Evolutionary conservation across 2,797 vertebrate genomes (phyloP).

Genomic region (Xiphophorus birchmanni): DNA sequence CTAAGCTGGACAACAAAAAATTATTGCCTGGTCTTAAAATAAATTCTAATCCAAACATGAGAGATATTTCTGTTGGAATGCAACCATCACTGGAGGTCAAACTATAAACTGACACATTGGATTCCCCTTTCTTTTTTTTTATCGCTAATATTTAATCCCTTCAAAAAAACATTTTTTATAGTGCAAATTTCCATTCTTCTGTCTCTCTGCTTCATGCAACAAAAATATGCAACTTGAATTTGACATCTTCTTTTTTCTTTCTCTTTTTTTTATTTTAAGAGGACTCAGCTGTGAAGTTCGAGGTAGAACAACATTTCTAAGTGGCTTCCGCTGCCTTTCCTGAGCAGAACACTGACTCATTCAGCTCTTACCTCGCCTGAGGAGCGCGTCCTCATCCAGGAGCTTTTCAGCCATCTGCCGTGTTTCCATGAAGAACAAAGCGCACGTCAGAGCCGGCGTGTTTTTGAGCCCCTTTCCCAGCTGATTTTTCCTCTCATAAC

Average conservation of each 20-base stretch:
- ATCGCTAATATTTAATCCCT: neutral
- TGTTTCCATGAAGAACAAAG: constrained; percentile 50
- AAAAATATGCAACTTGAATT: neutral
- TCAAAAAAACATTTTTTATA: neutral
- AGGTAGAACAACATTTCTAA: neutral
- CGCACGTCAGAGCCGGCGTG: constrained; percentile 19
- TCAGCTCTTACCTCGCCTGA: constrained; percentile 61
- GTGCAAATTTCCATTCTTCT: neutral
- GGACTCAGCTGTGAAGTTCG: neutral
- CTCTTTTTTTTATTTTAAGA: too few species aligned
- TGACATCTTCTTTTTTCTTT: neutral
- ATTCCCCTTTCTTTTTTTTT: neutral
- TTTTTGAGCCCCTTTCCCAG: constrained; percentile 43
- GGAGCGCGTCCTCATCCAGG: constrained; percentile 29
- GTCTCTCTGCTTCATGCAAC: neutral
- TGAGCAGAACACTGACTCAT: neutral
- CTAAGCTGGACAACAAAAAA: neutral
- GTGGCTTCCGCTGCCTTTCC: neutral
- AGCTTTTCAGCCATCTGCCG: constrained; percentile 33
- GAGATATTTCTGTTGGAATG: neutral
- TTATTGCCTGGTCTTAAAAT: neutral
- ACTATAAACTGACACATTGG: neutral
- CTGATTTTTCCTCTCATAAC: constrained; percentile 48
- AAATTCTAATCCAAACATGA: neutral
- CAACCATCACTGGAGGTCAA: neutral